Base-by-base conservation (phyloP, 2,797 vertebrate species). In the Mus spretus region DNA sequence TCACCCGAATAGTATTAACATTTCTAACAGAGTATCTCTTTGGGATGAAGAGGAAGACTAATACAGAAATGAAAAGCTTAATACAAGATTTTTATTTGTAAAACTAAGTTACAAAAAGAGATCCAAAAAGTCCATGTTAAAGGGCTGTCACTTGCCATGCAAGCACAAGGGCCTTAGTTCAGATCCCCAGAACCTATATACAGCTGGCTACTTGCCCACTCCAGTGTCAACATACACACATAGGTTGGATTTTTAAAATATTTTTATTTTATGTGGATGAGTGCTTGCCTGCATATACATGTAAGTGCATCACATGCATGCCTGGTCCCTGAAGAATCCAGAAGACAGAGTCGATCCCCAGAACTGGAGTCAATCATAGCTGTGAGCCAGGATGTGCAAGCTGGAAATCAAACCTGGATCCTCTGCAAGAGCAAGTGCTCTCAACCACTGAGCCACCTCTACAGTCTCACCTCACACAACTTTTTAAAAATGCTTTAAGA, bases 51-150 rank as follows among this genome's bases (percentile, higher is more conserved):
- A 14, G 40, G 6, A 24, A 24, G 13, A 72, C 67, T 57, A 79
- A 72, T 50, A 14, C 17, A 63, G 20, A 85, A 80, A 44, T 61
- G 4, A 94, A 94, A 78, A n/a, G 44, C 2, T 5, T 61, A 94
- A 85, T 9, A 81, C 50, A 82, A 85, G 24, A 94, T 82, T 90
- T 91, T 81, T 34, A 94, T 65, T 91, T 87, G 80, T 67, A 75
- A 53, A 75, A 14, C 0, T 50, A 53, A 96, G 53, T 74, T 90
- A 87, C 31, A 96, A 31, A 95, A 81, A 81, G 37, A 53, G 8
- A 96, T 11, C 55, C 44, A 85, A 61, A 74, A 93, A 91, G 65
- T 83, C 87, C 47, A 78, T 90, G 75, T 74, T 59, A 93, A 93
- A 90, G 14, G 7, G n/a, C 15, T 70, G 67, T 70, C 67, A 70